Evolutionary conservation across 2,888 invertebrate species (phyloP), one percentile per base, ranked within the genome.

Genomic region (Shargacucullia verbasci): DNA sequence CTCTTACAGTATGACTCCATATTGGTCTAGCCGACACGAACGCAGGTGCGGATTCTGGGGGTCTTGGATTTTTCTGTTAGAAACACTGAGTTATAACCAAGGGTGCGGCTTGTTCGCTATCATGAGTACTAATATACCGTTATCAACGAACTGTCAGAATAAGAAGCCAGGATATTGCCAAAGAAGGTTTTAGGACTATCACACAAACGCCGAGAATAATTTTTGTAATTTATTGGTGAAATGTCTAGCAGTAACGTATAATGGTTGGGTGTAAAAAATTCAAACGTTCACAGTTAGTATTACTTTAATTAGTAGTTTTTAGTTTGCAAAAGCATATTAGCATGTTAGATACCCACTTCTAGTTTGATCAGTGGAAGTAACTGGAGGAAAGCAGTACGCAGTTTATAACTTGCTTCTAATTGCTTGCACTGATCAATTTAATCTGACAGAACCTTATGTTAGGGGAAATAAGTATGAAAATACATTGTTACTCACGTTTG

Each of bases 1-100:
- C n/a, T 65, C 71, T 71, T 67, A 67, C 58, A 29, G 39, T 29
- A 46, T 1, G 20, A 4, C 37, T 48, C 58, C 48, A 70, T 41
- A 39, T 40, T 31, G 34, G 37, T 70, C 12, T 38, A 33, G 40
- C 12, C 45, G 33, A 25, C 34, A 9, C n/a, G 20, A 15, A 13
- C 10, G 13, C 47, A 12, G 37, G 8, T 29, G 29, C 29, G 3
- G 11, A 7, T 47, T 10, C n/a, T 9, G 12, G 6, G 47, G 4
- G 4, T 41, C 48, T 49, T 46, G 25, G 11, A 5, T 31, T 25
- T 48, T 57, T 57, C 66, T 66, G 71, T 57, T 57, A 57, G 7
- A 57, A 34, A 70, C n/a, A 53, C 45, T 45, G 10, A 29, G 37
- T 70, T 70, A 63, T 40, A 45, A 4, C 6, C 25, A 25, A n/a